Percentiles rank a stretch among this genome's conserved stretches.
phyloP scores from a whole-genome alignment of 2,888 invertebrate genomes.

The Troglohyphantes excavatus region DNA sequence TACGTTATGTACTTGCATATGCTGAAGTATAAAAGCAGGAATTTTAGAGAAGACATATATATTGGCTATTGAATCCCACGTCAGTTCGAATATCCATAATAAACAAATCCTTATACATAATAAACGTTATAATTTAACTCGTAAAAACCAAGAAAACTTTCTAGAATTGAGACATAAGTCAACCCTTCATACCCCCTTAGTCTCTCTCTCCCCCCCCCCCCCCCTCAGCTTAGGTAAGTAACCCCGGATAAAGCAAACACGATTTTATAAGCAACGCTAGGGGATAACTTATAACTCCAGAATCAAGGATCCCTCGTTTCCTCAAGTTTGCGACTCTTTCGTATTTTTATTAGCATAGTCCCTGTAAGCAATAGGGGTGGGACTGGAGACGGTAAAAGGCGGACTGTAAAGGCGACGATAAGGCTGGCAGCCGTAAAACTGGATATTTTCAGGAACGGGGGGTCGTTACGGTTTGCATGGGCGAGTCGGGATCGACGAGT shows the following conservation, averaged over 20 bases:
- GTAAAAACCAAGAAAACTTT: too few species aligned
- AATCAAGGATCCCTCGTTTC: neutral
- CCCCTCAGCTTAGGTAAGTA: constrained; percentile 16
- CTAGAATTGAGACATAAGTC: too few species aligned
- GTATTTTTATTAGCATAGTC: constrained; percentile 50
- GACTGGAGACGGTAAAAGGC: constrained; percentile 16
- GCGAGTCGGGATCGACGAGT: constrained; percentile 13
- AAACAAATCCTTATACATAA: too few species aligned
- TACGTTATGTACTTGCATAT: too few species aligned
- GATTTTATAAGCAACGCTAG: constrained; percentile 18
- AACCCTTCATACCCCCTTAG: too few species aligned
- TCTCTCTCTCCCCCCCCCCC: neutral
- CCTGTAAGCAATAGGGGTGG: neutral
- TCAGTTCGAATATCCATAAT: too few species aligned
- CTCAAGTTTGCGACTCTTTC: constrained; percentile 8
- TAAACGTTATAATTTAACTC: too few species aligned
- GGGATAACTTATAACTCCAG: neutral
- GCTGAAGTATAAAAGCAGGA: too few species aligned
- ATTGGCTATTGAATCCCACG: too few species aligned
- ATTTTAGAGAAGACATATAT: too few species aligned
- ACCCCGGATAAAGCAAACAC: neutral
- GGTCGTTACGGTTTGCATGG: constrained; percentile 27
- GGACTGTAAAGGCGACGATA: constrained; percentile 58
- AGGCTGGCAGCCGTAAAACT: constrained; percentile 46
- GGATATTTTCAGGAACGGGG: constrained; percentile 21